Percentiles rank a stretch among this genome's conserved stretches.
Conservation (phyloP, 2,888 invertebrate genomes). For the Chrysopilus asiliformis region DNA sequence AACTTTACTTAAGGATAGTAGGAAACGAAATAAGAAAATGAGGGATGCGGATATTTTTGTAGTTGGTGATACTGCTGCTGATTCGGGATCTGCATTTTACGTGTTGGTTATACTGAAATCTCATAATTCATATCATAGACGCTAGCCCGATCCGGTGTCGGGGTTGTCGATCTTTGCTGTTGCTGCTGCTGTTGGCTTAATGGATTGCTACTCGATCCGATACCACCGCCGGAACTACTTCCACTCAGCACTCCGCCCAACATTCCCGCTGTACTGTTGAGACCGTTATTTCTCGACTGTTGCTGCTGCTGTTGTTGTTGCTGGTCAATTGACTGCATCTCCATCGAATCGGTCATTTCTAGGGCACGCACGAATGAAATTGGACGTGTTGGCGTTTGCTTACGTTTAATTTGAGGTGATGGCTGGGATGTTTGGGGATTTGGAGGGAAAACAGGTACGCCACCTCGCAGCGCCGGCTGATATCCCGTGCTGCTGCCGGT, state of each 20-base stretch:
- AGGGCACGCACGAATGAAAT: conserved; percentile 82
- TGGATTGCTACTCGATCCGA: conserved; percentile 16
- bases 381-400: conserved; percentile 47
- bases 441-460: conserved; percentile 54
- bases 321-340: conserved; percentile 47
- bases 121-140: conserved; percentile 93
- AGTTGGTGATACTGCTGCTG: too few relatives aligned
- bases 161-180: conserved; percentile 38
- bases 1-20: background rate
- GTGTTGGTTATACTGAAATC: conserved; percentile 70
- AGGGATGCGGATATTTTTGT: background rate
- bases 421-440: conserved; percentile 36
- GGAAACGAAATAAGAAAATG: background rate
- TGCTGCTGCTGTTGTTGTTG: conserved; percentile 26
- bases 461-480: conserved; percentile 50
- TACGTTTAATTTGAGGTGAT: conserved; percentile 45
- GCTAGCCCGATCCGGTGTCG: conserved; percentile 72
- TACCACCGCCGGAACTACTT: conserved; percentile 7
- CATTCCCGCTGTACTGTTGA: conserved; percentile 12
- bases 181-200: conserved; percentile 18
- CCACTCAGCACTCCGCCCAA: conserved; percentile 4
- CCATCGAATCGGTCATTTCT: conserved; percentile 80
- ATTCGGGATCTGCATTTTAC: background rate
- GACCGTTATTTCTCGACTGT: conserved; percentile 23
- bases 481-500: conserved; percentile 30